Conservation (phyloP, 2,113 vertebrate species). For the Tragelaphus strepsiceros region DNA sequence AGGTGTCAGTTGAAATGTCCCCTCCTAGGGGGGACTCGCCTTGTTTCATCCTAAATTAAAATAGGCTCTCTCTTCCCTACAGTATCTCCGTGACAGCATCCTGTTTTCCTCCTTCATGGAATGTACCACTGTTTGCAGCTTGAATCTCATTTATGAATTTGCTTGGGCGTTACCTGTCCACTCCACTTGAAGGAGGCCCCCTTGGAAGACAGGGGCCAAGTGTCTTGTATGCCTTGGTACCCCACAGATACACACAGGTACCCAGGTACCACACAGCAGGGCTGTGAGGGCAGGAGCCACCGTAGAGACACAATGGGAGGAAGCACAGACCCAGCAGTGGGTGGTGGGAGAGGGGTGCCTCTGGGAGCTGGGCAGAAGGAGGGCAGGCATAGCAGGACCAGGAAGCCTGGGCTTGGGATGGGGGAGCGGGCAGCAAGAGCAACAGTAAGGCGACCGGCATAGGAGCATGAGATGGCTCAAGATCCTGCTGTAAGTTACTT, state of each 20-base stretch:
- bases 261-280: neutral
- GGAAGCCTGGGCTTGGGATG: neutral
- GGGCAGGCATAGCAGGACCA: neutral
- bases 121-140: rapidly evolving
- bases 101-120: neutral
- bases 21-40: neutral
- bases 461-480: neutral
- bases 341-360: too few relatives aligned
- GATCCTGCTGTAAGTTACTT: neutral
- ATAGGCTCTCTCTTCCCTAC: neutral
- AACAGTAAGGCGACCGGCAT: rapidly evolving
- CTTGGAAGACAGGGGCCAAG: neutral
- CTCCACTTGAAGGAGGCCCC: neutral
- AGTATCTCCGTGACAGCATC: rapidly evolving
- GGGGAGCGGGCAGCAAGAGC: neutral
- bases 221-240: neutral
- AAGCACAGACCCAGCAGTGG: neutral
- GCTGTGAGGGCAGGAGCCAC: neutral
- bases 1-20: neutral
- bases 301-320: too few relatives aligned
- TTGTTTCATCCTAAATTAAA: neutral
- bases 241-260: neutral
- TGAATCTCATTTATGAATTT: neutral
- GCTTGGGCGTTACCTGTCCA: neutral
- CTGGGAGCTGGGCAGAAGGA: neutral